Percentiles rank a stretch among this genome's conserved stretches.
Evolutionary conservation across 2,797 vertebrate genomes (phyloP).

Genomic region (Emydoidea blandingii): DNA sequence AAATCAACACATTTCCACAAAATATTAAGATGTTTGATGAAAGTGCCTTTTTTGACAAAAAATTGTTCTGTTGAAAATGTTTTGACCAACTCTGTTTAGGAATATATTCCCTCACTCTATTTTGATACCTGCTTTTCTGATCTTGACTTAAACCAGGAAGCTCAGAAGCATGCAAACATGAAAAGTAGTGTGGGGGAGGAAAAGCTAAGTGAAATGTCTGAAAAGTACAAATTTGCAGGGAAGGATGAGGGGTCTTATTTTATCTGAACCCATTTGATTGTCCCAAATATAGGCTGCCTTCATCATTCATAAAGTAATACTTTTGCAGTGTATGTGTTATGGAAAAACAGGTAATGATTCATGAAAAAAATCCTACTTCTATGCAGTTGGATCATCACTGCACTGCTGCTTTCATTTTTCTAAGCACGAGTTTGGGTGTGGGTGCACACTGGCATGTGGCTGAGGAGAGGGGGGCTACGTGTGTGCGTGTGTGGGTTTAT

Average conservation of each 20-base stretch:
- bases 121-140: slow-evolving; percentile 44
- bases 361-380: slow-evolving; percentile 58
- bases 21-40: background rate
- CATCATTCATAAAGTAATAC: slow-evolving; percentile 60
- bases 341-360: slow-evolving; percentile 74
- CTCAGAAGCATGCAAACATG: background rate
- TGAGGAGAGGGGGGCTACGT: slow-evolving; percentile 1
- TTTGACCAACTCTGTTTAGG: background rate
- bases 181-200: slow-evolving; percentile 1
- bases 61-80: background rate
- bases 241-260: background rate
- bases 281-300: slow-evolving; percentile 48
- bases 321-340: slow-evolving; percentile 54
- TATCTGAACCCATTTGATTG: slow-evolving; percentile 29
- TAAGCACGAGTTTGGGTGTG: slow-evolving; percentile 62
- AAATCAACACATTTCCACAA: background rate
- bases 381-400: slow-evolving; percentile 56
- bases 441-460: slow-evolving; percentile 64
- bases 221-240: slow-evolving; percentile 26
- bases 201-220: slow-evolving; percentile 33
- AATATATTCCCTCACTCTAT: slow-evolving; percentile 2
- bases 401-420: slow-evolving; percentile 58
- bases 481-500: slow-evolving; percentile 66
- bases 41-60: background rate
- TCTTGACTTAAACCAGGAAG: slow-evolving; percentile 7